phyloP scores from a whole-genome alignment of 2,888 invertebrate genomes.

The Drosophila nr. medialis region DNA sequence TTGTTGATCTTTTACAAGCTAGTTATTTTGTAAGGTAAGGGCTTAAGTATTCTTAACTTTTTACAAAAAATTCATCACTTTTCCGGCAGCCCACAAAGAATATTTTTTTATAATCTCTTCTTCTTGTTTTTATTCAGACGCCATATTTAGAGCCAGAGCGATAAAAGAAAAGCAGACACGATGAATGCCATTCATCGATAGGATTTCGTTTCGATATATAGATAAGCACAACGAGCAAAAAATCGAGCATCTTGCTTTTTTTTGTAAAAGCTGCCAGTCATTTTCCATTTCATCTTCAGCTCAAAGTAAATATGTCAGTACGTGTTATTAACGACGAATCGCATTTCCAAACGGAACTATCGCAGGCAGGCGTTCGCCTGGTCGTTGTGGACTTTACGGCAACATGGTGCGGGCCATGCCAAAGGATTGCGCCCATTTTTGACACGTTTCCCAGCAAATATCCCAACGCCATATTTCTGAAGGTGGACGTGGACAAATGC shows the following conservation, averaged over 20 bases:
- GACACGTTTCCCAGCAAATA: constrained; percentile 95
- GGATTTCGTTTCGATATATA: constrained; percentile 3
- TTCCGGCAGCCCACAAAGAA: constrained; percentile 51
- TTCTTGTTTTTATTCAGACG: constrained; percentile 60
- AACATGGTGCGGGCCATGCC: constrained; percentile 99
- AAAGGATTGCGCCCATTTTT: constrained; percentile 96
- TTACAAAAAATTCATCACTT: constrained; percentile 43
- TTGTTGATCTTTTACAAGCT: constrained; percentile 39
- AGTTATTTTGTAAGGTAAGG: constrained; percentile 40
- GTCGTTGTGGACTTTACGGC: constrained; percentile 98
- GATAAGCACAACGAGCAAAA: neutral
- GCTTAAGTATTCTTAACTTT: constrained; percentile 41
- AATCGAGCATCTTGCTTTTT: constrained; percentile 31
- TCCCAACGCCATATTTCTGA: constrained; percentile 94
- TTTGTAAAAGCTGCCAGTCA: constrained; percentile 57
- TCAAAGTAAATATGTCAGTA: constrained; percentile 79
- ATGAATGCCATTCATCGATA: constrained; percentile 36
- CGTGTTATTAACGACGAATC: constrained; percentile 85
- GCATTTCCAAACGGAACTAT: constrained; percentile 93
- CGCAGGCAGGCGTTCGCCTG: constrained; percentile 93
- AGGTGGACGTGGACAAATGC: constrained; percentile 96
- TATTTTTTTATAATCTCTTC: constrained; percentile 58
- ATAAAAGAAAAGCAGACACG: neutral
- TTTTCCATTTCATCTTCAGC: constrained; percentile 44
- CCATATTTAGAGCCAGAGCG: constrained; percentile 58